Conservation (phyloP, 2,113 vertebrate genomes). For the Myotis yumanensis region DNA sequence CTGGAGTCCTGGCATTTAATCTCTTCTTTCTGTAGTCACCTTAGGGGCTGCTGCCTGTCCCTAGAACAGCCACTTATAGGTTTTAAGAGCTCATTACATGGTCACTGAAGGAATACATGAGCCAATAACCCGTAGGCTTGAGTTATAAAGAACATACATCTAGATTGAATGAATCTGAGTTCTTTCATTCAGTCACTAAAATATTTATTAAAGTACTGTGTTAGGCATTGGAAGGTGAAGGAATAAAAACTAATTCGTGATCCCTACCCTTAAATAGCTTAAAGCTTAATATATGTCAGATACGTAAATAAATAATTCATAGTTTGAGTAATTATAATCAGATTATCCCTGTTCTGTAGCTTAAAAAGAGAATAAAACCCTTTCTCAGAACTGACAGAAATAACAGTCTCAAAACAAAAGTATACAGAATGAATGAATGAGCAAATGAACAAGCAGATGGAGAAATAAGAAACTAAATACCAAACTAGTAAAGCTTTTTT, state of each 20-base stretch:
- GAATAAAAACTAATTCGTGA: neutral
- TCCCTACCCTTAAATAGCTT: neutral
- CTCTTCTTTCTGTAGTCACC: neutral
- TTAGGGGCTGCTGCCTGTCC: neutral
- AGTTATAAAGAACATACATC: neutral
- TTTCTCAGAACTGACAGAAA: slow-evolving; percentile 52
- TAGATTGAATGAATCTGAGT: neutral
- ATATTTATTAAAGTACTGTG: slow-evolving; percentile 19
- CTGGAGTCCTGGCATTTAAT: neutral
- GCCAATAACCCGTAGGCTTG: slow-evolving; percentile 26
- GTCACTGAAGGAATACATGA: slow-evolving; percentile 35
- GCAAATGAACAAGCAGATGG: slow-evolving; percentile 49
- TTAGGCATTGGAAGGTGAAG: neutral
- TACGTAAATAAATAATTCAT: slow-evolving; percentile 19
- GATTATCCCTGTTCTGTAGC: slow-evolving; percentile 1
- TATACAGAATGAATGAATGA: neutral
- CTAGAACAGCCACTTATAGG: neutral
- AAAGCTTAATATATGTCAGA: neutral
- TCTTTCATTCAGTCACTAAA: slow-evolving; percentile 20
- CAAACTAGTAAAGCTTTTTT: slow-evolving; percentile 21
- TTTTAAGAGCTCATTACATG: slow-evolving; percentile 50
- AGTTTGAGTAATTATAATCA: neutral
- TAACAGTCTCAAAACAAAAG: slow-evolving; percentile 57
- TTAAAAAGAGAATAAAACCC: neutral
- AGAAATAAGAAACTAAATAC: slow-evolving; percentile 45